Evolutionary conservation across 2,797 vertebrate genomes (phyloP).

Genomic region (Danio jaintianensis): DNA sequence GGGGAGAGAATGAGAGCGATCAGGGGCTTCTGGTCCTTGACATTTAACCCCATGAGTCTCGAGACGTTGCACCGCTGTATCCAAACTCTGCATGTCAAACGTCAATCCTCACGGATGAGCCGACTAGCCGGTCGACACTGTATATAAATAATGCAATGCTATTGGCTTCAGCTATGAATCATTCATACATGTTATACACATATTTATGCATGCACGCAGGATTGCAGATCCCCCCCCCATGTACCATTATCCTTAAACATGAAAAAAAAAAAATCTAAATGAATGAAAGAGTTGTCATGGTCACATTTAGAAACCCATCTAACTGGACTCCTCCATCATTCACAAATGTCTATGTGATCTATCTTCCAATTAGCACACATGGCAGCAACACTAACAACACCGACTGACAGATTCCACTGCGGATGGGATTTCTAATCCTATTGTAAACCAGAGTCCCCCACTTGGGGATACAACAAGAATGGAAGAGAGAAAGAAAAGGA

Average conservation of each 20-base stretch:
- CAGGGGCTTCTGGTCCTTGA: not conserved
- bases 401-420: slow-evolving; percentile 15
- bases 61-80: slow-evolving; percentile 16
- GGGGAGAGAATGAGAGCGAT: not conserved
- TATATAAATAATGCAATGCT: slow-evolving; percentile 44
- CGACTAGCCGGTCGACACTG: slow-evolving; percentile 18
- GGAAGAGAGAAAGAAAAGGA: not conserved
- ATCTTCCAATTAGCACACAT: slow-evolving; percentile 51
- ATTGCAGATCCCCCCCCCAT: not conserved
- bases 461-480: slow-evolving; percentile 13
- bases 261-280: not conserved
- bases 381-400: slow-evolving; percentile 26
- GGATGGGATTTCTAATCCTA: slow-evolving; percentile 48
- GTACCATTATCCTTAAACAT: not conserved
- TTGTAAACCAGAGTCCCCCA: slow-evolving; percentile 36
- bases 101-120: slow-evolving; percentile 20
- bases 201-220: slow-evolving; percentile 22
- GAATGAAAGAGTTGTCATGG: not conserved
- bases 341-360: slow-evolving; percentile 27
- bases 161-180: slow-evolving; percentile 42
- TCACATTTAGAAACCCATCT: slow-evolving; percentile 9
- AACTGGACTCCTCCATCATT: not conserved
- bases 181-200: slow-evolving; percentile 20
- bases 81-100: slow-evolving; percentile 31
- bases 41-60: slow-evolving; percentile 21